Percentiles rank a stretch among this genome's conserved stretches.
Evolutionary conservation across 1,140 invertebrate genomes (phyloP).

Genomic region (Caenorhabditis latens): DNA sequence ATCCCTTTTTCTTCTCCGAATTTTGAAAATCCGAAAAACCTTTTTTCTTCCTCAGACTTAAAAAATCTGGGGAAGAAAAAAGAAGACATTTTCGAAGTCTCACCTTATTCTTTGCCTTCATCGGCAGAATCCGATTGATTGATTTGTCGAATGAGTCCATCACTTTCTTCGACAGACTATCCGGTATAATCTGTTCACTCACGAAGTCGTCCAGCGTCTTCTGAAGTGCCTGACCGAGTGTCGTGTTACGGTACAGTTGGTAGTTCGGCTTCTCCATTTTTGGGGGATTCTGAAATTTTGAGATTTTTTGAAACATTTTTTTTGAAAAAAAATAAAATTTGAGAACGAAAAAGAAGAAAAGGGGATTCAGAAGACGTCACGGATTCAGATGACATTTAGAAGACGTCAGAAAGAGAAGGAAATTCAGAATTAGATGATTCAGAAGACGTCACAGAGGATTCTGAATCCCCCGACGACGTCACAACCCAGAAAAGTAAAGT

Average conservation of each 20-base stretch:
- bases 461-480: no score
- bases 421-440: no score
- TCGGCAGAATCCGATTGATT: conserved; percentile 91
- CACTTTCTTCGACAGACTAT: conserved; percentile 90
- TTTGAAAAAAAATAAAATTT: no score
- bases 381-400: no score
- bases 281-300: neutral
- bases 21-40: no score
- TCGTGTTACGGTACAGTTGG: conserved; percentile 97
- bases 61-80: no score
- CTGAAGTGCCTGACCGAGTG: conserved; percentile 93
- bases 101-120: conserved; percentile 68
- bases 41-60: no score
- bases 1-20: no score
- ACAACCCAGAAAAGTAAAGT: neutral
- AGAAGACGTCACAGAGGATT: neutral
- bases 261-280: conserved; percentile 81
- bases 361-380: neutral
- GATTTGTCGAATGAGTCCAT: conserved; percentile 95
- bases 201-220: conserved; percentile 93
- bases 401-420: no score
- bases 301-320: neutral
- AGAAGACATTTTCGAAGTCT: neutral
- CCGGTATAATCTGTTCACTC: conserved; percentile 85
- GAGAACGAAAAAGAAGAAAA: neutral